Evolutionary conservation across 2,797 vertebrate species (phyloP).

Genomic region (Mus spretus): DNA sequence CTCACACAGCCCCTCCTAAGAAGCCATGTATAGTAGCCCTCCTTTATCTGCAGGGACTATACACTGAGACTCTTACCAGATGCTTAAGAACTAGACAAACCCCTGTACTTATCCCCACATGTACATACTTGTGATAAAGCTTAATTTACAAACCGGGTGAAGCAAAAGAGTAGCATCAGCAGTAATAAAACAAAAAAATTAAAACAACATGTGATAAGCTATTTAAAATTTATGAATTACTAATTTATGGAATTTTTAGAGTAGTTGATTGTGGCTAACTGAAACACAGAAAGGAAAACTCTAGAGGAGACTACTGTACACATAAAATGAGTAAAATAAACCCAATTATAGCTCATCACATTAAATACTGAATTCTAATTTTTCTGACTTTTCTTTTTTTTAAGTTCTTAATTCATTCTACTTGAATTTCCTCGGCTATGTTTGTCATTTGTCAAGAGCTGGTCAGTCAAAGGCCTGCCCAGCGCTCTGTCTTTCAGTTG

Average conservation of each 20-base stretch:
- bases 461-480: constrained; percentile 77
- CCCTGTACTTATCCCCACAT: neutral
- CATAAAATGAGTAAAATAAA: constrained; percentile 48
- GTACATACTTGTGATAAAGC: neutral
- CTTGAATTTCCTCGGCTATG: constrained; percentile 53
- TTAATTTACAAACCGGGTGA: neutral
- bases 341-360: neutral
- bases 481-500: constrained; percentile 78
- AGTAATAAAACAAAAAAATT: neutral
- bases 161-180: neutral
- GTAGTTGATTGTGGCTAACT: neutral
- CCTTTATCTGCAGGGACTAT: neutral
- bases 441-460: constrained; percentile 71
- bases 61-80: neutral
- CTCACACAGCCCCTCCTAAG: neutral
- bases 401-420: constrained; percentile 41
- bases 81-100: neutral
- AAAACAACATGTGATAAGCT: neutral
- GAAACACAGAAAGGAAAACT: neutral
- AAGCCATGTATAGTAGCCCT: neutral
- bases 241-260: neutral
- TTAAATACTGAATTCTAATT: constrained; percentile 43
- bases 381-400: constrained; percentile 17
- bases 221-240: neutral
- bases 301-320: neutral